Base-by-base conservation (phyloP, 2,888 invertebrate genomes). In the Hirtodrosophila confusa region DNA sequence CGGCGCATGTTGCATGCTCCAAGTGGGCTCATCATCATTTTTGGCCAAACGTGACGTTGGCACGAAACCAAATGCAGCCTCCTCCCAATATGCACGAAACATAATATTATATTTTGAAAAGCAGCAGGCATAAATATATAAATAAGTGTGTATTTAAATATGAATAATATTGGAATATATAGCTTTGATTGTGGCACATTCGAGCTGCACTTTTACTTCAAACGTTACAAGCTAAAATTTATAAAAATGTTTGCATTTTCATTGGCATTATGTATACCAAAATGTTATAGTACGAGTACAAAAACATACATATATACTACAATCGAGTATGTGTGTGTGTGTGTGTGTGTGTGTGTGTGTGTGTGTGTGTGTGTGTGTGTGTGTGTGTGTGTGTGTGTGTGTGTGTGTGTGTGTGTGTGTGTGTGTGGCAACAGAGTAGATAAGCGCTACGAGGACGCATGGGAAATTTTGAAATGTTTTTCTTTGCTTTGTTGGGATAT, bases 391-490 rank as follows among this genome's bases (percentile, higher is more conserved):
- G 35, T 61, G 17, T 50, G 33, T 69, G 23, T 53, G 10, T 54
- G 12, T 27, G 4, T 44, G 11, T 43, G 49, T 24, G 3, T 45
- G 5, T 55, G 24, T 62, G 17, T 69, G 31, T 64, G 43, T 57
- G 35, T 61, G 51, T 62, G 49, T 49, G 8, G 36, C 57, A 72
- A 50, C 63, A 51, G 50, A 55, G 56, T 27, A 65, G 68, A 75
- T 70, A 74, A 78, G 66, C 61, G 44, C 63, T 48, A 60, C 54
- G 70, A 65, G 79, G 64, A 75, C 77, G 67, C 72, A 80, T 74
- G 85, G 84, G 85, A 79, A 85, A 85, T 87, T 84, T 79, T 71
- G 41, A 61, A 80, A 76, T 67, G 61, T 47, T 62, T 57, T 85
- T 79, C 69, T 58, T 78, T 41, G 33, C 51, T 51, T 45, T 71